Conservation (phyloP, 2,888 invertebrate genomes). For the Julus scanicus region DNA sequence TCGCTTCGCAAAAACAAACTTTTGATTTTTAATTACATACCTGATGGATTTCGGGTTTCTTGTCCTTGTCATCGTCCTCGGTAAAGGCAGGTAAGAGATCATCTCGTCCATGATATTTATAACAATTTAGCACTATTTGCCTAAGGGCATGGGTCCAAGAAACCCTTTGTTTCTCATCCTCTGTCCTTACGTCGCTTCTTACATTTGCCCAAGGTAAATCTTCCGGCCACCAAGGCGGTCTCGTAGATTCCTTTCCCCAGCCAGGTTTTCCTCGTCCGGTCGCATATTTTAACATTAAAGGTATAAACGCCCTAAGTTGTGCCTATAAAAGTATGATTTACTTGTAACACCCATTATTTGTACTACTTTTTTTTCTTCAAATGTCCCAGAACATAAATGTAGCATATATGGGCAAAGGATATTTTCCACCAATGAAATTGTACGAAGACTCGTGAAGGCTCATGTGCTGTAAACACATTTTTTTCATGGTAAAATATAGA, state of each 20-base stretch:
- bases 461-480: too few species aligned
- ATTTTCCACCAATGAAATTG: too few species aligned
- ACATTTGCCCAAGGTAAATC: constrained; percentile 99
- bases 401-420: too few species aligned
- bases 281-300: constrained; percentile 97
- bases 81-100: constrained; percentile 94
- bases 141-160: constrained; percentile 97
- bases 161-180: constrained; percentile 97
- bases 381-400: too few species aligned
- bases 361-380: too few species aligned
- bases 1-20: too few species aligned
- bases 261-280: constrained; percentile 96
- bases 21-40: constrained; percentile 37
- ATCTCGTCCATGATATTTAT: constrained; percentile 96
- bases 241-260: constrained; percentile 95
- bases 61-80: constrained; percentile 80
- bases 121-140: constrained; percentile 97
- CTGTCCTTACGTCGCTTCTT: constrained; percentile 94
- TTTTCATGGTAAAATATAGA: too few species aligned
- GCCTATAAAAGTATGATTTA: constrained; percentile 69
- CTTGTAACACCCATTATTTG: too few species aligned
- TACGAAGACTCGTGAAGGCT: too few species aligned
- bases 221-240: constrained; percentile 98
- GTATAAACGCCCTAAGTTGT: constrained; percentile 94
- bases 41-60: constrained; percentile 76